Conservation (phyloP, 2,797 vertebrate genomes). For the Emydoidea blandingii region DNA sequence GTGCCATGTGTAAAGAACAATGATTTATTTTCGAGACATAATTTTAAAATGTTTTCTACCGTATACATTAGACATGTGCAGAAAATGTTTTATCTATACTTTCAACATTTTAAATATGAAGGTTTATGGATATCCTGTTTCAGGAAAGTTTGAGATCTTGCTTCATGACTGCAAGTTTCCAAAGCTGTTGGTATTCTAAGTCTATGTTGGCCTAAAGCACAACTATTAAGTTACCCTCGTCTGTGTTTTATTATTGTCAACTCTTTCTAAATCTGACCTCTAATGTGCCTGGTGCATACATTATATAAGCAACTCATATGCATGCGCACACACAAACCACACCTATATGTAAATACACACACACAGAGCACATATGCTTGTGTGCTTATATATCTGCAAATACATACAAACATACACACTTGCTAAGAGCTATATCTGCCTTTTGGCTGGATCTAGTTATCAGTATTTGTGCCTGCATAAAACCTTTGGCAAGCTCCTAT, state of each 20-base stretch:
- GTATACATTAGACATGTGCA: not conserved
- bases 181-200: not conserved
- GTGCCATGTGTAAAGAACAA: not conserved
- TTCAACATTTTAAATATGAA: not conserved
- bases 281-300: not conserved
- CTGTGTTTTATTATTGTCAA: not conserved
- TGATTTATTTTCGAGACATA: not conserved
- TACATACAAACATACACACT: not conserved
- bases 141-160: constrained; percentile 9
- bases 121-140: not conserved
- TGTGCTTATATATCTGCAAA: not conserved
- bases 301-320: not conserved
- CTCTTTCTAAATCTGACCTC: not conserved
- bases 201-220: not conserved
- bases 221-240: not conserved
- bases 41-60: not conserved
- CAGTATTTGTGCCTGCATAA: fast-evolving
- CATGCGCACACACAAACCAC: not conserved
- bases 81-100: not conserved
- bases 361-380: not conserved
- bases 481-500: not conserved
- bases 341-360: not conserved
- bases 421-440: not conserved
- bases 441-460: not conserved
- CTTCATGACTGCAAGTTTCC: constrained; percentile 7